Percentiles rank a stretch among this genome's conserved stretches.
phyloP scores from a whole-genome alignment of 1,140 invertebrate genomes.

The Triops longicaudatus region DNA sequence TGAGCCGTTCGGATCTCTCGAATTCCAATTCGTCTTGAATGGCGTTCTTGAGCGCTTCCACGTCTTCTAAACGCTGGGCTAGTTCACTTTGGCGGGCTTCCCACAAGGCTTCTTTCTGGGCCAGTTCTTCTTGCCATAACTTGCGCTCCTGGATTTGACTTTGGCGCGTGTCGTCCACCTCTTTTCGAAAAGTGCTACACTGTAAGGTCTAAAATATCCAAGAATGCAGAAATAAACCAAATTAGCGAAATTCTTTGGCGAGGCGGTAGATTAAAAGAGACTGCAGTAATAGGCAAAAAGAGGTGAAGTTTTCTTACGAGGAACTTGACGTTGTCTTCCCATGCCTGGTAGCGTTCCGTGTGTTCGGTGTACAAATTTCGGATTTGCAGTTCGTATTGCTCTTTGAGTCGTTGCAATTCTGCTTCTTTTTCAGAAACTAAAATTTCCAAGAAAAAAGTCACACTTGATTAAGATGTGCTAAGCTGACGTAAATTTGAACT shows the following conservation, averaged over 20 bases:
- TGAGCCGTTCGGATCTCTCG: not conserved
- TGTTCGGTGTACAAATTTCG: not conserved
- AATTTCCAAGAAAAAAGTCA: too few species aligned
- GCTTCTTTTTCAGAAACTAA: not conserved
- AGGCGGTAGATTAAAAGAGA: too few species aligned
- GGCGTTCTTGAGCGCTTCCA: not conserved
- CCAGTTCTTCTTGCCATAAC: not conserved
- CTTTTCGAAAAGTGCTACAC: not conserved
- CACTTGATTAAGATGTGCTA: too few species aligned
- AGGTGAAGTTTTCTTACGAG: not conserved
- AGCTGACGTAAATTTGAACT: too few species aligned
- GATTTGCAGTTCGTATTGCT: not conserved
- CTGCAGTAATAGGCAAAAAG: too few species aligned
- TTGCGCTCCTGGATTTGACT: not conserved
- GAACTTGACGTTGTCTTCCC: not conserved
- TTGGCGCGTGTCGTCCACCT: not conserved
- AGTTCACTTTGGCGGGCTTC: not conserved
- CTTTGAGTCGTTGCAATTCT: constrained; percentile 9
- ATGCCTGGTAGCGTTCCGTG: not conserved
- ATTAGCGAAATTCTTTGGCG: too few species aligned
- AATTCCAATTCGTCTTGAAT: not conserved
- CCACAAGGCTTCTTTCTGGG: not conserved
- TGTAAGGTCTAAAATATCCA: not conserved
- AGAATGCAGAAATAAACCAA: not conserved
- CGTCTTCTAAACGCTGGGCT: not conserved